Base-by-base conservation (phyloP, 2,797 vertebrate genomes). In the Platalea minor region DNA sequence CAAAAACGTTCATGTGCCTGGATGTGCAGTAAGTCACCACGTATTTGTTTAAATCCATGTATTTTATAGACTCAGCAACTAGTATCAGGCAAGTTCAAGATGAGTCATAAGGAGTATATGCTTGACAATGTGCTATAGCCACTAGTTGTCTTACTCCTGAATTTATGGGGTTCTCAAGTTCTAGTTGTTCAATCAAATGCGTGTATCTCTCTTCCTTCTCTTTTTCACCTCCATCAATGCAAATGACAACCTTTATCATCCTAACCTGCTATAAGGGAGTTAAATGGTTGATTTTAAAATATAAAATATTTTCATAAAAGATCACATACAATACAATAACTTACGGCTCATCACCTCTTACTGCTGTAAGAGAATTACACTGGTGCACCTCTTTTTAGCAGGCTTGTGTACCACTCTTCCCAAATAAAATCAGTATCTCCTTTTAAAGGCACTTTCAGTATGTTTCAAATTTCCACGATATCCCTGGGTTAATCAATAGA, bases 401-500 rank as follows among this genome's bases (percentile, higher is more conserved):
- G 95, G 65, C 91, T 97, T 97, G 37, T 85, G 43, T 89, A 75
- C 77, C 28, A 35, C 33, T 88, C 31, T 80, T 33, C 64, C 35
- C 35, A 64, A 50, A 91, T 41, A 79, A 85, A 95, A 88, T 85
- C 90, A 72, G 88, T 81, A 92, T 91, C 94, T 94, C 53, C 85
- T 96, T 94, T 91, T 95, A 96, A 97, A 96, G 92, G 85, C 84
- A 97, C 95, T 98, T 97, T 95, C 56, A 91, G 76, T 33, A 85
- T 50, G 96, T 77, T 93, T 96, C 97, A 95, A 54, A 93, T 98
- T 97, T 97, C 97, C 93, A 97, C 94, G 97, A 95, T 97, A 98
- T 92, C 95, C 95, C 96, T 89, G 31, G 61, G 74, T 95, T 95
- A 97, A 98, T 98, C 98, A 72, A 98, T 98, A 97, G 50, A 91